phyloP scores from a whole-genome alignment of 2,888 invertebrate species.

The Gari tellinella region DNA sequence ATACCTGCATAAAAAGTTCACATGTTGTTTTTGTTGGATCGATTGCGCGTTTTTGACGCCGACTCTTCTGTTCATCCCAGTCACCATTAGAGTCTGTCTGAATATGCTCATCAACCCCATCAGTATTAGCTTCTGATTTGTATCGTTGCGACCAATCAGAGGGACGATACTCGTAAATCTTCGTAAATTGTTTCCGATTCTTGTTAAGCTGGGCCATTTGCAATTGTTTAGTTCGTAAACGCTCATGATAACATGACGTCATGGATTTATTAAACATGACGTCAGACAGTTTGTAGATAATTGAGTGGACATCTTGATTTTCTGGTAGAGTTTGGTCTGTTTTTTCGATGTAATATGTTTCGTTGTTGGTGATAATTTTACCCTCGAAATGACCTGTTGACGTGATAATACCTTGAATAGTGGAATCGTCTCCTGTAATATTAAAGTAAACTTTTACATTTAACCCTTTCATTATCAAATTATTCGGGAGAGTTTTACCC shows the following conservation, averaged over 20 bases:
- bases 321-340: slow-evolving; percentile 92
- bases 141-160: slow-evolving; percentile 4
- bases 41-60: slow-evolving; percentile 60
- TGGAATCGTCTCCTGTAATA: slow-evolving; percentile 85
- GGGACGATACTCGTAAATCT: not conserved
- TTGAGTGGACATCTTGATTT: slow-evolving; percentile 92
- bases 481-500: too few relatives aligned
- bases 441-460: too few relatives aligned
- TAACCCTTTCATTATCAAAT: too few relatives aligned
- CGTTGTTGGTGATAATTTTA: slow-evolving; percentile 87
- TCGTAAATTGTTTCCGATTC: not conserved
- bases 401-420: slow-evolving; percentile 94
- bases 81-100: not conserved
- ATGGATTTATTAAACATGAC: slow-evolving; percentile 87
- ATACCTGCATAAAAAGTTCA: slow-evolving; percentile 74
- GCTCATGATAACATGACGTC: slow-evolving; percentile 65
- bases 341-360: slow-evolving; percentile 95
- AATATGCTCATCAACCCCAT: not conserved
- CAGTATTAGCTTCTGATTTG: not conserved
- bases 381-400: slow-evolving; percentile 95
- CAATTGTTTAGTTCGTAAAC: slow-evolving; percentile 20
- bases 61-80: not conserved
- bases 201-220: slow-evolving; percentile 1
- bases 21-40: slow-evolving; percentile 92
- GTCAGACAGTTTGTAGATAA: slow-evolving; percentile 96